A percentile compares a stretch with the other conserved stretches of the same genome.
These are phyloP conservation scores for Cygnus olor DNA, from an alignment of 2,797 vertebrate species.

Conservation along the genomic window DNA sequence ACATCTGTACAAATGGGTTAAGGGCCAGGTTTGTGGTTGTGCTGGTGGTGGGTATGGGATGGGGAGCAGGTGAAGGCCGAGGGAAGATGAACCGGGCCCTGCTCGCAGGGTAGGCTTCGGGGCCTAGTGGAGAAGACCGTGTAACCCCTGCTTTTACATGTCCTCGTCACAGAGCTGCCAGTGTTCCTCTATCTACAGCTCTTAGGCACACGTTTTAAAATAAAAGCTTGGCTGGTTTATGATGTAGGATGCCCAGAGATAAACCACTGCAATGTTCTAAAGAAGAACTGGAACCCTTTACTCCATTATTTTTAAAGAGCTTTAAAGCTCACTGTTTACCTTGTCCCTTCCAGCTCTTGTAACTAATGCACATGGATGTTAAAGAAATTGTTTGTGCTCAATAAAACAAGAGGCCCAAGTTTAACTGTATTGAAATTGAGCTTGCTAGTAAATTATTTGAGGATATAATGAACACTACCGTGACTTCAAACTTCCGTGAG, in stretches of 20 bases:
- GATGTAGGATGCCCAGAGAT: not conserved
- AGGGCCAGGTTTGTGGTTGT: not conserved
- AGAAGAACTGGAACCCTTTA: not conserved
- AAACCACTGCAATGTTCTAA: not conserved
- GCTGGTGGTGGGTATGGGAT: not conserved
- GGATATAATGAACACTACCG: not conserved
- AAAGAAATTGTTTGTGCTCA: not conserved
- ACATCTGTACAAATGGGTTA: not conserved
- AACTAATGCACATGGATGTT: not conserved
- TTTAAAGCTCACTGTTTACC: not conserved
- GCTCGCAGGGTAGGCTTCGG: not conserved
- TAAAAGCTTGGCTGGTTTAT: not conserved
- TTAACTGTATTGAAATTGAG: not conserved
- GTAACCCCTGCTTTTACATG: not conserved
- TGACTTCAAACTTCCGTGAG: not conserved
- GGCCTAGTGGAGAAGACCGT: not conserved
- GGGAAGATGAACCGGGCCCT: not conserved
- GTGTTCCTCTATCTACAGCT: not conserved
- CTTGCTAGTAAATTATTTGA: not conserved
- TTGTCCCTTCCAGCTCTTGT: not conserved
- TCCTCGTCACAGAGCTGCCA: not conserved
- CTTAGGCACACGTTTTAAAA: not conserved
- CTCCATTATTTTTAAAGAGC: not conserved
- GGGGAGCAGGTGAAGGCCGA: not conserved
- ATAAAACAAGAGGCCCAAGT: not conserved